These are phyloP conservation scores for Nannoperca obscura DNA, from an alignment of 2,797 vertebrate genomes.

Conservation along the genomic window DNA sequence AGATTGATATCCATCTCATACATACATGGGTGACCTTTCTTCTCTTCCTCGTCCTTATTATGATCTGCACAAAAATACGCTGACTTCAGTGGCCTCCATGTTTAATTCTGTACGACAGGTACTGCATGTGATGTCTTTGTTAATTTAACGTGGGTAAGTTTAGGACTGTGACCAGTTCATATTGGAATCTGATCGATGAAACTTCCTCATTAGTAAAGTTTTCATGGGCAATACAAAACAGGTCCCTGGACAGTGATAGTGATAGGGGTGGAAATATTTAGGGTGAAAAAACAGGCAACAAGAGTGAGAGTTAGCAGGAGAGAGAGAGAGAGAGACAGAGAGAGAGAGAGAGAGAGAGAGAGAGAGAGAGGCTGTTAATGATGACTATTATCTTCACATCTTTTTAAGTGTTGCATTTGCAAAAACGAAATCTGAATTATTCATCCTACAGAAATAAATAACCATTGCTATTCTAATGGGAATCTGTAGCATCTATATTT, in stretches of 20 bases:
- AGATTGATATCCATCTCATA: not conserved
- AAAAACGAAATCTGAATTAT: constrained; percentile 70
- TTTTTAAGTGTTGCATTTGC: constrained; percentile 62
- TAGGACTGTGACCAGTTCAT: too few species aligned
- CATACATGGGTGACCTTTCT: too few species aligned
- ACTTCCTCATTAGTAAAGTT: constrained; percentile 17
- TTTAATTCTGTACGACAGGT: too few species aligned
- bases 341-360: constrained; percentile 8
- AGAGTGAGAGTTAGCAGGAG: constrained; percentile 3
- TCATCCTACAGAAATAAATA: constrained; percentile 71
- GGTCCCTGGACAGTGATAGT: constrained; percentile 5
- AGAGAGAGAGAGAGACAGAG: constrained; percentile 1
- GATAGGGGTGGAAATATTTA: not conserved
- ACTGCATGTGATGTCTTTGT: too few species aligned
- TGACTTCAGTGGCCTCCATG: too few species aligned
- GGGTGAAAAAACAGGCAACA: not conserved
- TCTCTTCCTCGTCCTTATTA: too few species aligned
- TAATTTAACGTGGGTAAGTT: too few species aligned
- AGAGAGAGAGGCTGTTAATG: constrained; percentile 43
- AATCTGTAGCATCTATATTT: constrained; percentile 73
- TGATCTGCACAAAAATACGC: too few species aligned
- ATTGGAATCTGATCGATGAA: too few species aligned
- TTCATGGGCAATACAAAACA: constrained; percentile 4
- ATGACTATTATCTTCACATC: constrained; percentile 57
- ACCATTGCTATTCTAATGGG: constrained; percentile 57